A percentile compares a stretch with the other conserved stretches of the same genome.
Conservation (phyloP, 1,140 invertebrate species). For the Philopotamus ludificatus region DNA sequence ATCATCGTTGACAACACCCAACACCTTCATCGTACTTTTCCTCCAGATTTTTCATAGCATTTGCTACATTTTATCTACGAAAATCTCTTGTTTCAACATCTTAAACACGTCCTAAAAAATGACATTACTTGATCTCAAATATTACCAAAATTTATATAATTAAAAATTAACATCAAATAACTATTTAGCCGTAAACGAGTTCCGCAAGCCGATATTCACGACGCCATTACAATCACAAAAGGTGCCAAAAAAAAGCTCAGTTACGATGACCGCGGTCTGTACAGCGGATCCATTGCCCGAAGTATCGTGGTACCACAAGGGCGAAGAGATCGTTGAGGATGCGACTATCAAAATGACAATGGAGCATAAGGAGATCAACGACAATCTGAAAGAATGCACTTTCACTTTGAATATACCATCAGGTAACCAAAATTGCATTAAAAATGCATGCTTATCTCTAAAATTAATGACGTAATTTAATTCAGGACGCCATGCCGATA, state of each 20-base stretch:
- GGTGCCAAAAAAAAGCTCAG: slow-evolving; percentile 68
- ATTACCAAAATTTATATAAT: no score
- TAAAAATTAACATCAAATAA: no score
- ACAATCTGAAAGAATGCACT: slow-evolving; percentile 73
- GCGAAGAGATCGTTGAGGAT: slow-evolving; percentile 50
- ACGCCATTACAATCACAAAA: slow-evolving; percentile 66
- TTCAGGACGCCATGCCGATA: slow-evolving; percentile 68
- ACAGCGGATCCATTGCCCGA: slow-evolving; percentile 75
- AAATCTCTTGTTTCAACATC: no score
- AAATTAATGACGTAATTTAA: background rate
- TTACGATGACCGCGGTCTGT: slow-evolving; percentile 73
- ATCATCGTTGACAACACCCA: no score
- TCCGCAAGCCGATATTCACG: slow-evolving; percentile 74
- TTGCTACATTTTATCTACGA: no score
- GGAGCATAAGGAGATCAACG: slow-evolving; percentile 65
- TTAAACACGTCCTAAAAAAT: no score
- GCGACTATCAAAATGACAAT: slow-evolving; percentile 54
- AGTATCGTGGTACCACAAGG: slow-evolving; percentile 58
- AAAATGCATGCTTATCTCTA: no score
- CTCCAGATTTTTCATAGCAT: no score
- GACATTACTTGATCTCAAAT: no score
- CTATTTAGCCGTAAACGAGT: slow-evolving; percentile 65
- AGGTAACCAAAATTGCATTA: slow-evolving; percentile 46
- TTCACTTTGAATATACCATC: slow-evolving; percentile 68
- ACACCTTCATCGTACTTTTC: no score